Evolutionary conservation across 2,888 invertebrate species (phyloP), one percentile per base, ranked within the genome.

Genomic region (Apamea sordens): DNA sequence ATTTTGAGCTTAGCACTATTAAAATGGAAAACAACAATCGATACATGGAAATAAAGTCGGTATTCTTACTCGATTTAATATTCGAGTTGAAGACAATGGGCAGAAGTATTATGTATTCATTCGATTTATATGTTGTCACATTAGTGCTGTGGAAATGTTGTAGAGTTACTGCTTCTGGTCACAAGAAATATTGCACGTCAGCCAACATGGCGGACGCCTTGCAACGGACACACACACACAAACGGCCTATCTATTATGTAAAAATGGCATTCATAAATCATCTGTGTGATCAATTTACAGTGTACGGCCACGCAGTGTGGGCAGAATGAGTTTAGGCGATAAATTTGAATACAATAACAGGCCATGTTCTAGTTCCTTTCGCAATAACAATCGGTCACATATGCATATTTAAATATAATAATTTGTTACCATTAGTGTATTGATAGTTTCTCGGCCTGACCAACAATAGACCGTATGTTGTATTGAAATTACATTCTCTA

Each of bases 241-340:
- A 76, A 81, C 80, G 61, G 73, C 79, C 86, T 86, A 88, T 91
- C 91, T 90, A 92, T 93, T 93, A 92, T 92, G 89, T 92, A 92
- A 93, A 93, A 93, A 92, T 90, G 84, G 86, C 85, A 89, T 89
- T 88, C 91, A 93, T 94, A 93, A 93, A 90, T 90, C 90, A 90
- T 86, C 83, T 79, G 71, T 80, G 85, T 89, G 91, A 94, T 93
- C 93, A 93, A 93, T 93, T 93, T 93, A 93, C 91, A 90, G 84
- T 88, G 90, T 86, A 86, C 82, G 89, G 89, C 86, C 86, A 84
- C 73, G 75, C 86, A 82, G 90, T 90, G 94, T 94, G 92, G 94
- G 94, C 88, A 89, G 93, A 91, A 90, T 91, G 89, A 90, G 90
- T 90, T 90, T 90, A 90, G 88, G 89, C 83, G 90, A 91, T 89